phyloP scores from a whole-genome alignment of 2,797 vertebrate genomes.

The Cirrhinus mrigala region DNA sequence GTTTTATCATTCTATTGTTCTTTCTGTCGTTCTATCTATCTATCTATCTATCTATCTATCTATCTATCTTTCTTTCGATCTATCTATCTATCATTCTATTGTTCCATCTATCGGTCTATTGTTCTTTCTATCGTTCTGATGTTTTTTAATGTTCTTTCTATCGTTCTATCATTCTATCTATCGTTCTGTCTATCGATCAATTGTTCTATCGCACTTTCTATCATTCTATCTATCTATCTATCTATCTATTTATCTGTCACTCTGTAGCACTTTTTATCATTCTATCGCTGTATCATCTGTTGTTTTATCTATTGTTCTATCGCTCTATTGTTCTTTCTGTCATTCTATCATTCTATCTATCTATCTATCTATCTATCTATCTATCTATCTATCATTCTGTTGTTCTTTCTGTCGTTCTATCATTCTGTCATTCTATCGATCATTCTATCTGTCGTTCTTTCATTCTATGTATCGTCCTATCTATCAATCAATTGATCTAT shows the following conservation, averaged over 20 bases:
- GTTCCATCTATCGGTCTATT: background rate
- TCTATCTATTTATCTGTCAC: background rate
- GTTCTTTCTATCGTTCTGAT: background rate
- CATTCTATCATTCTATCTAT: background rate
- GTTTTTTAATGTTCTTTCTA: background rate
- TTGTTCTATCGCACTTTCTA: background rate
- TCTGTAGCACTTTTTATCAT: fast-evolving
- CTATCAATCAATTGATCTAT: too few species aligned
- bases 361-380: background rate
- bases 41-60: slow-evolving; percentile 26
- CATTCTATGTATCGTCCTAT: too few species aligned
- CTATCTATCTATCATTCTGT: background rate
- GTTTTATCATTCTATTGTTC: background rate
- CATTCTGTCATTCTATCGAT: background rate
- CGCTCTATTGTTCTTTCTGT: background rate
- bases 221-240: background rate
- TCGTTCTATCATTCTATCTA: background rate
- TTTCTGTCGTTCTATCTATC: background rate
- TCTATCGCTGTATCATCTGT: background rate
- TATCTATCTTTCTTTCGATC: background rate
- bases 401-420: fast-evolving
- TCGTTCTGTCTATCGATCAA: background rate
- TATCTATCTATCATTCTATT: background rate
- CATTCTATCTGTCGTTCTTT: too few species aligned
- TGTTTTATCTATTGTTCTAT: too few species aligned